Percentiles rank a stretch among this genome's conserved stretches.
These are phyloP conservation scores for Nomada goodeniana DNA, from an alignment of 2,888 invertebrate species.

Conservation along the genomic window DNA sequence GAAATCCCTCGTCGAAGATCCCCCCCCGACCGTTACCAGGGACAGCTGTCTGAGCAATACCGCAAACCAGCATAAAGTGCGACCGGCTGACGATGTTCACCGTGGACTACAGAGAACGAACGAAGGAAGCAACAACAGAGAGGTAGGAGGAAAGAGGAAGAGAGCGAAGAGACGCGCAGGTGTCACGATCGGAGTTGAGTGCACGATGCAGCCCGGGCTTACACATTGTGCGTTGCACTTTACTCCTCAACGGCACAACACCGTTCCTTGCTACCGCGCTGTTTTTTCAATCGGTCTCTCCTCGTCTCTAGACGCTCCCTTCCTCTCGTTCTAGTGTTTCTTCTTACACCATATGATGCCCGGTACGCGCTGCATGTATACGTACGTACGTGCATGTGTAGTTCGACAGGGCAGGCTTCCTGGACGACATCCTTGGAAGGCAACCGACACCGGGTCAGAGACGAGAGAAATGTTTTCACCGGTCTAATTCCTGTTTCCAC, in stretches of 20 bases:
- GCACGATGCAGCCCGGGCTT: conserved; percentile 33
- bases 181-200: conserved; percentile 62
- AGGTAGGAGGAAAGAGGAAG: conserved; percentile 5
- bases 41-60: conserved; percentile 68
- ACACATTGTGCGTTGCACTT: conserved; percentile 53
- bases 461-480: conserved; percentile 27
- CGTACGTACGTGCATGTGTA: not conserved
- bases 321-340: conserved; percentile 35
- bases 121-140: conserved; percentile 32
- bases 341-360: conserved; percentile 53
- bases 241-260: not conserved
- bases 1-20: conserved; percentile 63
- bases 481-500: not conserved
- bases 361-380: conserved; percentile 51
- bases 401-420: conserved; percentile 46
- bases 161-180: conserved; percentile 54
- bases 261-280: not conserved
- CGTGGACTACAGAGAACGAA: conserved; percentile 51
- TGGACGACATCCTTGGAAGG: conserved; percentile 22
- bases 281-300: not conserved
- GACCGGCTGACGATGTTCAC: conserved; percentile 43
- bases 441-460: conserved; percentile 37
- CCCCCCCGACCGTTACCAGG: conserved; percentile 68
- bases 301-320: not conserved
- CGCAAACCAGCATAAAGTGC: conserved; percentile 54